Evolutionary conservation across 2,113 vertebrate species (phyloP), one percentile per base, ranked within the genome.

Genomic region (Ochotona curzoniae): DNA sequence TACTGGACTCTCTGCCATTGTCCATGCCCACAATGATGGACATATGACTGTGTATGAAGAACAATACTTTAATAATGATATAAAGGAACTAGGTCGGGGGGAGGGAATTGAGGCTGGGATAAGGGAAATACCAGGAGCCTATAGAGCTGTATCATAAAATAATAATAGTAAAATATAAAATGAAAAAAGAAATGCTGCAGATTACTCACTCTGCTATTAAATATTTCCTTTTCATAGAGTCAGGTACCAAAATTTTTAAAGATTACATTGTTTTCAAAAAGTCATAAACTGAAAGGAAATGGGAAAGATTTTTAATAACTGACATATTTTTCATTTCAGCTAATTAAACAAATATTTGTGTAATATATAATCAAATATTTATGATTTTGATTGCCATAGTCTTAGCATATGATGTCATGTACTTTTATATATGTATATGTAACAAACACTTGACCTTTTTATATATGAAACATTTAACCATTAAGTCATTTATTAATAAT

Each of bases 121-220:
- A 44, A 44, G 38, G 38, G 38, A 44, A 44, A 44, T 44, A 6
- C 38, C 38, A 44, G 38, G 38, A 44, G 38, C 38, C 38, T 44
- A 44, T 44, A 6, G 38, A 44, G 6, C 38, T 44, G 38, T 44
- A 44, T 6, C 38, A 44, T 44, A 44, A 44, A 44, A 44, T 44
- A 44, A 44, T 44, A 44, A 44, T 44, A 44, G n/a, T n/a, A n/a
- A n/a, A n/a, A 44, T 44, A 44, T 44, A 44, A 44, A 44, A 44
- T 44, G 38, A 44, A 44, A 44, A 44, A 44, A 44, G 49, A 89
- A 84, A 91, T 71, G 25, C 32, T 49, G 30, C 81, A 76, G 81
- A 60, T 96, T 90, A 96, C 61, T 95, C 73, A 93, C 32, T 61
- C 30, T 74, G n/a, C 54, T 83, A 74, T 88, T 90, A 94, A 84